Base-by-base conservation (phyloP, 2,113 vertebrate species). In the Rhadina sibilatrix region DNA sequence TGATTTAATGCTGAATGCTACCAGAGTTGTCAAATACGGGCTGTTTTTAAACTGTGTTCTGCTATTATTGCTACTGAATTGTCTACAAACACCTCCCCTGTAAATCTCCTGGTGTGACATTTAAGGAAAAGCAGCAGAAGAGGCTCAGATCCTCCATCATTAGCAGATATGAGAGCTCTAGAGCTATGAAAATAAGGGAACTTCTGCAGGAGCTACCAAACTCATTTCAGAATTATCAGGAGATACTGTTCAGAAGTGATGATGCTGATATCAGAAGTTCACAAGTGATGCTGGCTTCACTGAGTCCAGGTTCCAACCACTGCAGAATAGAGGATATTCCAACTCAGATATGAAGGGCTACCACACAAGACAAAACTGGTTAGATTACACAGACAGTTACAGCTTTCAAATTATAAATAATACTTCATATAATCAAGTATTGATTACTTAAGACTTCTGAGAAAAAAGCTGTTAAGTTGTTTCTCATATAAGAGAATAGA, bases 341-440 rank as follows among this genome's bases (percentile, higher is more conserved):
- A 40, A 52, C 59, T 79, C 28, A 42, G n/a, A 40, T 30, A 24
- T 59, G 56, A 59, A 52, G 47, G 44, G 17, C 37, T 49, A 44
- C 27, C 37, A 46, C 37, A 71, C 8, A 46, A 27, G 84, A 64
- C 3, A 28, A 59, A 50, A 54, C 27, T 61, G 25, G 5, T 10
- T 19, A 42, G 22, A 64, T 83, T 46, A 70, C 31, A 72, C 30
- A 90, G 76, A 49, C 12, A 72, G 42, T n/a, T 64, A 75, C 12
- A 82, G 59, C 50, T 61, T 87, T 83, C n/a, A 30, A 35, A 28
- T 72, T 78, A 25, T 35, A 68, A 64, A 50, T 63, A 19, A 19
- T 61, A 46, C 79, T 89, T 68, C 46, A 30, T 35, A 68, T 88
- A 93, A 94, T 77, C 87, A 92, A 89, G 11, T 82, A 93, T 83